These are phyloP conservation scores for Daboia siamensis DNA, from an alignment of 2,113 vertebrate genomes.

Conservation along the genomic window DNA sequence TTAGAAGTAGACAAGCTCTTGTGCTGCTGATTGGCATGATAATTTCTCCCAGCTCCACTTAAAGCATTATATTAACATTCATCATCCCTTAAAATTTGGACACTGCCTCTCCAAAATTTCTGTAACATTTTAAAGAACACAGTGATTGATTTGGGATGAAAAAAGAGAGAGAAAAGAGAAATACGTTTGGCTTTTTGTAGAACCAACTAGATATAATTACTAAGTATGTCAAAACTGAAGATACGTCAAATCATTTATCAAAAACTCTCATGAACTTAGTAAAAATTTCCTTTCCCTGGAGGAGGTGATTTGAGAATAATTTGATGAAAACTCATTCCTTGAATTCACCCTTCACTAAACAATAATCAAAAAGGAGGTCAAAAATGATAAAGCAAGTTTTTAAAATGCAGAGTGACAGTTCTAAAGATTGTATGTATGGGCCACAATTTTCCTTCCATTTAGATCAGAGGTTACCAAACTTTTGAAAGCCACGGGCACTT, in stretches of 20 bases:
- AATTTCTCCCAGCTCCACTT: constrained; percentile 18
- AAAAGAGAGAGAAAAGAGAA: background rate
- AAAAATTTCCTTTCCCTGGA: background rate
- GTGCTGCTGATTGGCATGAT: constrained; percentile 13
- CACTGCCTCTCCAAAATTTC: constrained; percentile 20
- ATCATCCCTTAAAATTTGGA: background rate
- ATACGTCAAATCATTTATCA: constrained; percentile 12
- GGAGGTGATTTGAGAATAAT: constrained; percentile 45
- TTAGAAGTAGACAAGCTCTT: constrained; percentile 6
- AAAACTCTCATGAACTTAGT: constrained; percentile 8
- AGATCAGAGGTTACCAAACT: background rate
- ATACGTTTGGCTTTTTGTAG: background rate
- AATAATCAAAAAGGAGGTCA: constrained; percentile 11
- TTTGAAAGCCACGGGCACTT: background rate
- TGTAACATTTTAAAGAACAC: constrained; percentile 13
- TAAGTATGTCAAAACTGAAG: constrained; percentile 22
- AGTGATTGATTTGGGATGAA: background rate
- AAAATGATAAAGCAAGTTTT: background rate
- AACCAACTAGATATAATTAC: background rate
- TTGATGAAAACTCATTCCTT: constrained; percentile 22
- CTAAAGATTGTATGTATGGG: background rate
- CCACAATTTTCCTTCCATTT: background rate
- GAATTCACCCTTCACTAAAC: constrained; percentile 4
- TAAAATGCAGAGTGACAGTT: background rate
- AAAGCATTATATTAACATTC: constrained; percentile 21